Conservation (phyloP, 2,113 vertebrate genomes). For the Chaetops frenatus region DNA sequence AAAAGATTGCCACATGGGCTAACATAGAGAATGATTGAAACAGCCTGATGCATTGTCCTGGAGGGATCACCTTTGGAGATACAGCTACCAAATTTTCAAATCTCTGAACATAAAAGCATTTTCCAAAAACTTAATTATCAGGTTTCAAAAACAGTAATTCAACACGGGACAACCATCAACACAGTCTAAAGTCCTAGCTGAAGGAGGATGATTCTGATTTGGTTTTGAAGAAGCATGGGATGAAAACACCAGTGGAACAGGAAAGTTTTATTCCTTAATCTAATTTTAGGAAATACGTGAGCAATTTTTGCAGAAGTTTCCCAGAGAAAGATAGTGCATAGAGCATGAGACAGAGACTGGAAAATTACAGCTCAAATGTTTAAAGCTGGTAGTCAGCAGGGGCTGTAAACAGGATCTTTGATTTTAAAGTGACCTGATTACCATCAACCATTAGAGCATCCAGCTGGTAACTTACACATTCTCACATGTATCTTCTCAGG, state of each 20-base stretch:
- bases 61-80: not conserved
- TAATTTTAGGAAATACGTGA: not conserved
- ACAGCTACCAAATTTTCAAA: not conserved
- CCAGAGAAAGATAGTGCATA: not conserved
- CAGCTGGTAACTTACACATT: not conserved
- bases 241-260: not conserved
- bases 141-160: not conserved
- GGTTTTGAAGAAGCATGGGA: not conserved
- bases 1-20: not conserved
- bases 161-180: not conserved
- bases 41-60: not conserved
- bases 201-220: not conserved
- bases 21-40: not conserved
- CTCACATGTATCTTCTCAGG: not conserved
- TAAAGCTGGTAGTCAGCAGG: not conserved
- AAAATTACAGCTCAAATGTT: not conserved
- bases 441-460: not conserved
- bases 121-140: not conserved
- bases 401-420: not conserved
- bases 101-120: not conserved
- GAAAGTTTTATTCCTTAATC: not conserved
- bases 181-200: not conserved
- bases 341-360: not conserved
- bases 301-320: not conserved
- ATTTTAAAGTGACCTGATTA: not conserved